Base-by-base conservation (phyloP, 2,888 invertebrate genomes). In the Anticlea derivata region DNA sequence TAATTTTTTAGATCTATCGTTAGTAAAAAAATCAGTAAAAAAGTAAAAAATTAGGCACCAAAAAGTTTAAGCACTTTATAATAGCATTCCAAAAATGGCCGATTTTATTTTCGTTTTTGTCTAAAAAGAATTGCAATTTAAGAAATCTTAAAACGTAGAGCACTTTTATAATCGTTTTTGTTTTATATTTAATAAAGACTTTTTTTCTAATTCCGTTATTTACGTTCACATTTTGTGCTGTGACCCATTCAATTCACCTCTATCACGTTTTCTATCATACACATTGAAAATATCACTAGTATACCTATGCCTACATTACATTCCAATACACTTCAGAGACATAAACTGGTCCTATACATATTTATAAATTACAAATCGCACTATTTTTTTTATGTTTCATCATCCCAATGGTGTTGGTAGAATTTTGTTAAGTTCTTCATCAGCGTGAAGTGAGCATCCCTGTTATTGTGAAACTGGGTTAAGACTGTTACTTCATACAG, bases 41-140 rank as follows among this genome's bases (percentile, higher is more conserved):
- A 54, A 48, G 50, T 45, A 70, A 68, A 61, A 63, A 79, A 72
- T 75, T 79, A 77, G 80, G 78, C 79, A 79, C 78, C 79, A 68
- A 61, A 49, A 68, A 67, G 67, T 29, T 67, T 68, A 75, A 65
- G 58, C 60, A 58, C 60, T 52, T 58, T 58, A 26, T 60, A 62
- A 70, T 64, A 69, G 34, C 53, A 53, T 61, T 65, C 49, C 60
- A 67, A 70, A 68, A 74, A 77, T 75, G 78, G 76, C 76, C 53
- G 39, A 63, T 53, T 77, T 79, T 79, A 78, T 80, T 81, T 79
- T 78, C 68, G 60, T 54, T 50, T 66, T 63, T 54, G 30, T 40
- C 49, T 11, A 46, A 47, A 54, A 46, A 63, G n/a, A 60, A 60
- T 56, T 58, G 61, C 60, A 55, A 52, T 61, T 35, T 47, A 30